Evolutionary conservation across 2,888 invertebrate genomes (phyloP).

Genomic region (Nemoura dubitans): DNA sequence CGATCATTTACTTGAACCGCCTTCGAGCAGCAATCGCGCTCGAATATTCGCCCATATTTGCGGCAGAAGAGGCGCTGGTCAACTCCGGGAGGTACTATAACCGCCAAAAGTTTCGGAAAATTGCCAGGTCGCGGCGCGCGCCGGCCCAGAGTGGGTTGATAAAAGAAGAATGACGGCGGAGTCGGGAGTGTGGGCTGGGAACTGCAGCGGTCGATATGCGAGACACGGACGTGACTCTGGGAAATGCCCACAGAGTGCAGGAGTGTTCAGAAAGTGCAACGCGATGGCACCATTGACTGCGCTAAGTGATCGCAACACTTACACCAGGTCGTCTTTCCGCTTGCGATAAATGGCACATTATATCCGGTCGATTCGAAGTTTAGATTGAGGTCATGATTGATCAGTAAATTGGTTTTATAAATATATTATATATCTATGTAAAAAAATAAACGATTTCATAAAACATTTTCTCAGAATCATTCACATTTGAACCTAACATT

Average conservation of each 20-base stretch:
- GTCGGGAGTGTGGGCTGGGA: neutral
- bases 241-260: neutral
- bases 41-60: conserved; percentile 63
- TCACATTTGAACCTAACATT: too few species aligned
- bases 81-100: conserved; percentile 39
- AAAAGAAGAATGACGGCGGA: neutral
- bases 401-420: too few species aligned
- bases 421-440: too few species aligned
- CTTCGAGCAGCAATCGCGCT: conserved; percentile 65
- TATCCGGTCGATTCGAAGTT: too few species aligned
- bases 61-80: conserved; percentile 58
- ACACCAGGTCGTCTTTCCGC: too few species aligned
- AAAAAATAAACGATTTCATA: too few species aligned
- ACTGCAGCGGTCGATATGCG: neutral
- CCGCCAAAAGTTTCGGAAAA: conserved; percentile 19
- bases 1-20: conserved; percentile 67
- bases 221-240: neutral
- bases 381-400: too few species aligned
- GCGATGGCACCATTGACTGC: too few species aligned
- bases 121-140: neutral
- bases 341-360: too few species aligned
- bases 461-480: too few species aligned
- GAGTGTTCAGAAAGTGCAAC: neutral
- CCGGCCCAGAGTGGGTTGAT: neutral
- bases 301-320: too few species aligned